Evolutionary conservation across 1,140 invertebrate species (phyloP), one percentile per base, ranked within the genome.

Genomic region (Sminthurinus signatus): DNA sequence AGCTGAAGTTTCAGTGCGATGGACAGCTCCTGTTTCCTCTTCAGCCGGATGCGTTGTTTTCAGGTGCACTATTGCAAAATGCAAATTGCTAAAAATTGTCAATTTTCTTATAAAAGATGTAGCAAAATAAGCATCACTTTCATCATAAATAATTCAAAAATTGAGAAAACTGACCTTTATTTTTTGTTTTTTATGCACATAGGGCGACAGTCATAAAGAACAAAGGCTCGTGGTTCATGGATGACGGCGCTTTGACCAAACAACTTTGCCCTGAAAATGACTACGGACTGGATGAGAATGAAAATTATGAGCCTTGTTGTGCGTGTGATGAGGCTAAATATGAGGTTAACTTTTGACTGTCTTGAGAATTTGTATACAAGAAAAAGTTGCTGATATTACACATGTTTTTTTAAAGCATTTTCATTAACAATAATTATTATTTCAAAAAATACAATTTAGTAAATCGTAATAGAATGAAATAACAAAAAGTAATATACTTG

Each of bases 261-360:
- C 85, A 85, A 51, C 81, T 97, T 39, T 97, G 94, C 75, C 90
- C 94, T 75, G 62, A 79, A 75, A 67, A 82, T 85, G 75, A 85
- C 80, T 25, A 78, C 79, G 48, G 78, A 80, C 29, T 75, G 80
- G 62, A 78, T 79, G 27, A 84, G 46, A 74, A 73, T 27, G 31
- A 74, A 21, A 65, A 70, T 23, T 51, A 70, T 10, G 73, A 72
- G 19, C 71, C 73, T 27, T 96, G 93, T 75, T 94, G 91, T 75
- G 88, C 91, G 48, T 95, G 92, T 75, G 91, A 95, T 74, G 89
- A 93, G 73, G 90, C 90, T 43, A 92, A 92, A 76, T 94, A 93
- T 73, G 87, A 83, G 75, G 88, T 91, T 74, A 25, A 23, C 19
- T n/a, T 55, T 29, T 32, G 29, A 8, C 52, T 51, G 12, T 51